Evolutionary conservation across 2,888 invertebrate species (phyloP), one percentile per base, ranked within the genome.

Genomic region (Limnephilus marmoratus): DNA sequence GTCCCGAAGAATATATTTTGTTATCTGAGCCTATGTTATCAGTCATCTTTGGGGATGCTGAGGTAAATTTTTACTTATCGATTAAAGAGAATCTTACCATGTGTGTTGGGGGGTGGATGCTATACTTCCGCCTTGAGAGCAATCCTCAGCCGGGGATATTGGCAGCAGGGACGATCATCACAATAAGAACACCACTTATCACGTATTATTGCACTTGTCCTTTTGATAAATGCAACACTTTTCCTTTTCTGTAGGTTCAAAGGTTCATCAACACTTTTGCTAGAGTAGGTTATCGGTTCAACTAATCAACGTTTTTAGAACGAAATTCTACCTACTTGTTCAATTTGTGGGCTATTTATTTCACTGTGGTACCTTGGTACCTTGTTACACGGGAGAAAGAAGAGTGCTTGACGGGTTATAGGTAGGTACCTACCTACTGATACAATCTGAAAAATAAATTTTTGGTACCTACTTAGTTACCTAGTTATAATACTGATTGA

Each of bases 121-220:
- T 91, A 92, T 91, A 49, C 92, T 92, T 90, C 89, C 49, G 92
- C 81, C 90, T 92, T 90, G 45, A 49, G 37, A 81, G 83, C 34
- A 45, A 86, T 83, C 90, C 91, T 91, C 91, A 91, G 90, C 91
- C 91, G 41, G 93, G 91, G 83, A 85, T 86, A n/a, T 45, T 45
- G 90, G 90, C 81, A 13, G 45, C 41, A 49, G 37, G n/a, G 90
- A n/a, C 15, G 49, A 90, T 81, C 86, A 86, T 92, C 92, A 92
- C 92, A 92, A 90, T 49, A 49, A 15, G 34, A 83, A n/a, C 29
- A n/a, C 68, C 24, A 68, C 68, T 68, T 68, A n/a, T 9, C 68
- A 68, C 68, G 18, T 68, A 68, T 68, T 83, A 83, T 83, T 83
- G 82, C 82, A 83, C 82, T 83, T 34, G 82, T 83, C 82, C 29